phyloP scores from a whole-genome alignment of 2,888 invertebrate genomes.

The Callyntrura guangdongensis region DNA sequence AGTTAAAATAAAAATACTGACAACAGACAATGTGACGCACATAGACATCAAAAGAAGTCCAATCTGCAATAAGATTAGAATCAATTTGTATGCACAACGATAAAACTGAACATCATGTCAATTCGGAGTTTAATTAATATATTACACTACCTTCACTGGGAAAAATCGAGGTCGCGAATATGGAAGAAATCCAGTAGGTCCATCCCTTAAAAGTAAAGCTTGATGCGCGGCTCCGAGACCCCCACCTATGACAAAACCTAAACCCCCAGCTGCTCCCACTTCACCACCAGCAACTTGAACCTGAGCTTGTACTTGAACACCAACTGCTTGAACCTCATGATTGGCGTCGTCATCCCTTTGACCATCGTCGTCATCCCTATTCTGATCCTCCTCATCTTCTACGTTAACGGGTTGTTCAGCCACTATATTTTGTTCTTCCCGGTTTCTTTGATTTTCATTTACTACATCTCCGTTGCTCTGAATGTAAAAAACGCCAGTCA shows the following conservation, averaged over 20 bases:
- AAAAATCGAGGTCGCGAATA: conserved; percentile 95
- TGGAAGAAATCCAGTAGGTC: conserved; percentile 94
- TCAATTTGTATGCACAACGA: background rate
- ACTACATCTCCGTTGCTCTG: conserved; percentile 69
- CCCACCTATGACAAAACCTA: conserved; percentile 85
- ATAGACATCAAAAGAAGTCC: conserved; percentile 90
- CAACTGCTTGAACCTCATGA: conserved; percentile 57
- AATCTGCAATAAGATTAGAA: conserved; percentile 86
- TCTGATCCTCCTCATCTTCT: conserved; percentile 65
- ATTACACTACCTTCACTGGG: conserved; percentile 87
- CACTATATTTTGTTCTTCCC: conserved; percentile 84
- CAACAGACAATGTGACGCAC: conserved; percentile 93
- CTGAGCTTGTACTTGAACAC: conserved; percentile 68
- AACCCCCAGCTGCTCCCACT: conserved; percentile 79
- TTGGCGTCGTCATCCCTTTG: conserved; percentile 57
- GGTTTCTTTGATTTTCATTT: conserved; percentile 64
- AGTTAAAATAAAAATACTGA: conserved; percentile 94
- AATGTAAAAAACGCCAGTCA: too few relatives aligned
- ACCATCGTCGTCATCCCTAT: conserved; percentile 55
- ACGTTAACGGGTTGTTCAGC: conserved; percentile 40
- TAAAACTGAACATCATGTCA: too few relatives aligned
- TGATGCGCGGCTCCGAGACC: conserved; percentile 94
- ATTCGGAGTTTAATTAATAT: too few relatives aligned
- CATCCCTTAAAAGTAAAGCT: conserved; percentile 94
- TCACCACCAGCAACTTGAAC: conserved; percentile 76